Evolutionary conservation across 2,888 invertebrate species (phyloP).

Genomic region (Hedychridium roseum): DNA sequence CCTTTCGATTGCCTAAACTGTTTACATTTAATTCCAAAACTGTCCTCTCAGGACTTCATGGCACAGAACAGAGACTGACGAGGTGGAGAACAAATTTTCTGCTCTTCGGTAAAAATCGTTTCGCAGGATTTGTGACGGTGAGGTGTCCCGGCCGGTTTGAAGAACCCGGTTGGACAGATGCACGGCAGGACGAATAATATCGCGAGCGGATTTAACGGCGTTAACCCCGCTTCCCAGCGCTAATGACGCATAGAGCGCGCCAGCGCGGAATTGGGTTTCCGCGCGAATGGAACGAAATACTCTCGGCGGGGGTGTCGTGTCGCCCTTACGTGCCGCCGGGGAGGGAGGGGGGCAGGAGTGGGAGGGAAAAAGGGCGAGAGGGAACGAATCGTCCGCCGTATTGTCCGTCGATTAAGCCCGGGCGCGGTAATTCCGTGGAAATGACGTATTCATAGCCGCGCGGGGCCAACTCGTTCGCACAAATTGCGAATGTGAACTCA

Average conservation of each 20-base stretch:
- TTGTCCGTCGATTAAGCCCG: constrained; percentile 24
- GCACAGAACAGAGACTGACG: too few relatives aligned
- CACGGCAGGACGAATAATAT: constrained; percentile 53
- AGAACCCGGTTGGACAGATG: too few relatives aligned
- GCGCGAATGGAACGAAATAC: constrained; percentile 32
- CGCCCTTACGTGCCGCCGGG: constrained; percentile 14
- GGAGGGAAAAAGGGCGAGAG: constrained; percentile 4
- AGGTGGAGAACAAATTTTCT: too few relatives aligned
- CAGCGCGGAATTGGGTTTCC: constrained; percentile 52
- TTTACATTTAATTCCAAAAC: too few relatives aligned
- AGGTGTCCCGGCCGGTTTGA: too few relatives aligned
- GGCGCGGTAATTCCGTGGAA: constrained; percentile 25
- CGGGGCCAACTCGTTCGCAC: neutral
- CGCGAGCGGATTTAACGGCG: constrained; percentile 47
- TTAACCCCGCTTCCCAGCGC: constrained; percentile 53
- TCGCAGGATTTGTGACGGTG: too few relatives aligned
- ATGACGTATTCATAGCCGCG: constrained; percentile 24
- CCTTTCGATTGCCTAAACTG: too few relatives aligned
- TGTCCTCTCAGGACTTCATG: too few relatives aligned
- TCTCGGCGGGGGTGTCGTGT: constrained; percentile 31
- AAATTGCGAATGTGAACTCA: too few relatives aligned
- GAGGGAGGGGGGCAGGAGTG: constrained; percentile 1
- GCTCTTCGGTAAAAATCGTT: too few relatives aligned
- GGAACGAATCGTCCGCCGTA: constrained; percentile 20
- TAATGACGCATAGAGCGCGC: constrained; percentile 58